These are phyloP conservation scores for Tauraco hartlaubi DNA, from an alignment of 2,797 vertebrate species.

Conservation along the genomic window DNA sequence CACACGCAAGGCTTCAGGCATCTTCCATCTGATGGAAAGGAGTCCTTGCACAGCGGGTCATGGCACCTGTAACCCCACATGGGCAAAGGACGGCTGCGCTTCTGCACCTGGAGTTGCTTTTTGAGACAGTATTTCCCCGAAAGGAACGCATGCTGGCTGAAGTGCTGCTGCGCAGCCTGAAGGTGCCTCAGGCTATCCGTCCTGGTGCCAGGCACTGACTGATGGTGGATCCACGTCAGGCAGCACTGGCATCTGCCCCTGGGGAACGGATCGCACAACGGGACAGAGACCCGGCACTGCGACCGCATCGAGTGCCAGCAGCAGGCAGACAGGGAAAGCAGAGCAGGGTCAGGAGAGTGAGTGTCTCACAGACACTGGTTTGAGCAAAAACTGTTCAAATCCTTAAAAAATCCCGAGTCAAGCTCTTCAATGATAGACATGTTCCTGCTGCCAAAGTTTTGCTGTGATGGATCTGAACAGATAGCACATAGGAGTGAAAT, in stretches of 20 bases:
- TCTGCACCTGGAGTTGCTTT: not conserved
- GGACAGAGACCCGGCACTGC: not conserved
- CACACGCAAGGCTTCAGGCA: not conserved
- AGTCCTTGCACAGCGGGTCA: rapidly evolving
- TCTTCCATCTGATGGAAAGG: not conserved
- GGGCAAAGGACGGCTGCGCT: not conserved
- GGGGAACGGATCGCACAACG: rapidly evolving
- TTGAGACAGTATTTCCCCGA: not conserved
- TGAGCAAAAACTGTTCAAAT: not conserved
- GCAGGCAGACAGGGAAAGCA: not conserved
- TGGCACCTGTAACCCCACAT: rapidly evolving
- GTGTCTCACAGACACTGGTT: not conserved
- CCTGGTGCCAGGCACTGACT: not conserved
- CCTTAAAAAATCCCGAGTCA: not conserved
- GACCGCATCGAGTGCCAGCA: rapidly evolving
- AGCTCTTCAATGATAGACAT: rapidly evolving
- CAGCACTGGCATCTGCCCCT: not conserved
- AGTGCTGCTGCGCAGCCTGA: not conserved
- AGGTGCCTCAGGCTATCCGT: not conserved
- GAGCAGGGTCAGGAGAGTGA: rapidly evolving
- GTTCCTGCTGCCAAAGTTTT: not conserved
- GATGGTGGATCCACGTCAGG: rapidly evolving
- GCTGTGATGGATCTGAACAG: not conserved
- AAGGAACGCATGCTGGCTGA: not conserved
- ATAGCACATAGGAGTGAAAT: rapidly evolving